phyloP scores from a whole-genome alignment of 2,888 invertebrate species.

The Drosophila borborema region DNA sequence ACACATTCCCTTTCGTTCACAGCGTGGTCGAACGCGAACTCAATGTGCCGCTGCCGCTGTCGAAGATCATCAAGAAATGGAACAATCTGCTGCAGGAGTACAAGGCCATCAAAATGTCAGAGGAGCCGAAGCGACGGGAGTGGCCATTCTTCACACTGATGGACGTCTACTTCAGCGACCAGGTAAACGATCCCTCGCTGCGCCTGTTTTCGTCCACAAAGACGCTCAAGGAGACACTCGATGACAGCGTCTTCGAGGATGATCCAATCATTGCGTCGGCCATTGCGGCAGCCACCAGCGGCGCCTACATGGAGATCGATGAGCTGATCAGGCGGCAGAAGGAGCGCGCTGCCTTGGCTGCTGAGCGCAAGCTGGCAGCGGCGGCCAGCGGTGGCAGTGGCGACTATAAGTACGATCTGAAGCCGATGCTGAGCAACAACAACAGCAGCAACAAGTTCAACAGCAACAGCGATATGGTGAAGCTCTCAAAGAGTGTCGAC shows the following conservation, averaged over 20 bases:
- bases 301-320: slow-evolving; percentile 85
- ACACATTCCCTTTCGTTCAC: neutral
- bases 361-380: slow-evolving; percentile 72
- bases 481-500: slow-evolving; percentile 82
- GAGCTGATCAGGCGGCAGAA: slow-evolving; percentile 84
- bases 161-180: slow-evolving; percentile 86
- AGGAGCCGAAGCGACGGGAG: slow-evolving; percentile 85
- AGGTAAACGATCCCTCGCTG: slow-evolving; percentile 85
- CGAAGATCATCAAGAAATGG: slow-evolving; percentile 86
- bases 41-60: slow-evolving; percentile 85
- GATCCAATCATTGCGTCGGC: slow-evolving; percentile 85
- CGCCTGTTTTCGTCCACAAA: slow-evolving; percentile 85
- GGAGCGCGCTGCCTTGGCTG: slow-evolving; percentile 78
- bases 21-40: slow-evolving; percentile 85
- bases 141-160: slow-evolving; percentile 85
- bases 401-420: slow-evolving; percentile 82
- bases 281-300: slow-evolving; percentile 85
- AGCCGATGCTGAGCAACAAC: slow-evolving; percentile 78
- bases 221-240: slow-evolving; percentile 85
- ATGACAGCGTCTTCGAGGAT: slow-evolving; percentile 85
- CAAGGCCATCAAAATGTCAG: slow-evolving; percentile 85
- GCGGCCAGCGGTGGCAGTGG: slow-evolving; percentile 64
- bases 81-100: slow-evolving; percentile 85
- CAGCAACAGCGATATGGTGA: slow-evolving; percentile 76
- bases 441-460: slow-evolving; percentile 77